Base-by-base conservation (phyloP, 1,140 invertebrate species). In the Teleogryllus occipitalis region DNA sequence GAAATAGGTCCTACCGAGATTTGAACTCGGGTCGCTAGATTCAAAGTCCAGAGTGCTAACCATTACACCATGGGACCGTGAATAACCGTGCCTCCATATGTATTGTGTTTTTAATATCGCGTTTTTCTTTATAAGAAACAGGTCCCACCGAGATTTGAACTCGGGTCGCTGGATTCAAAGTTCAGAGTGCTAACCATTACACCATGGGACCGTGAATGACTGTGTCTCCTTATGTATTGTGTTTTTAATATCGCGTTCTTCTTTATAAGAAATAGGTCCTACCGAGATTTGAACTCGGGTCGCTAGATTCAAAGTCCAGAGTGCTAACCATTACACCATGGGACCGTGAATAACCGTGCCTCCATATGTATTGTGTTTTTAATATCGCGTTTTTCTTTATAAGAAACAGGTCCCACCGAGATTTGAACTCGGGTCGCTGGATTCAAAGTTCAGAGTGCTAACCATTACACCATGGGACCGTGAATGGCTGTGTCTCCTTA, bases 11-110 rank as follows among this genome's bases (percentile, higher is more conserved):
- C 87, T 86, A 87, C 87, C 87, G 88, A 90, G 89, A 91, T 89
- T 90, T 90, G 89, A 90, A 91, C 89, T 91, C 89, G 89, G 89
- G 91, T 92, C 90, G 90, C 91, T 92, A 91, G 91, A 92, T 92
- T 92, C 91, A 92, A 89, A 92, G 91, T 92, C 91, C 91, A 92
- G 90, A 92, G 90, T 91, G 90, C 90, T 91, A 90, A 91, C 90
- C 90, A 90, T 91, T 91, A 91, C 89, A 81, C 80, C 80, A 81
- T 81, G 80, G 80, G 76, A 80, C 80, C 80, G n/a, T n/a, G n/a
- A n/a, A n/a, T n/a, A n/a, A n/a, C n/a, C n/a, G n/a, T n/a, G n/a
- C n/a, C n/a, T n/a, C n/a, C n/a, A n/a, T n/a, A n/a, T n/a, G n/a
- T n/a, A n/a, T n/a, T n/a, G n/a, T n/a, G n/a, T n/a, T n/a, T n/a